These are phyloP conservation scores for Onchidella celtica DNA, from an alignment of 2,888 invertebrate genomes.

Conservation along the genomic window DNA sequence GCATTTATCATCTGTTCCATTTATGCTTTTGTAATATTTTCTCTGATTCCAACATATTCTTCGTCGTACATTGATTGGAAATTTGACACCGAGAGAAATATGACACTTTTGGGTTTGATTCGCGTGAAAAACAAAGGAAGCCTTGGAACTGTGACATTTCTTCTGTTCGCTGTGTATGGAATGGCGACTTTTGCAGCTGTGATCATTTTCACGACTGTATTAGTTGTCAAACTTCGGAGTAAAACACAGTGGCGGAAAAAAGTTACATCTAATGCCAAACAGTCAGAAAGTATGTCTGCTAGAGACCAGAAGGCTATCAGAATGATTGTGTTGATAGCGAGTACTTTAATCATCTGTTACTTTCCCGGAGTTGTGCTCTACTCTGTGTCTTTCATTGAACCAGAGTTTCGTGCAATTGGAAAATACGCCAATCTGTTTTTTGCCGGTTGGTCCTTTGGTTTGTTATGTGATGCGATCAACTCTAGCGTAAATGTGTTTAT, in stretches of 20 bases:
- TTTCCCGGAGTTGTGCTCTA: not conserved
- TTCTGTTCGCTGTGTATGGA: not conserved
- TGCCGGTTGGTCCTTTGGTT: conserved; percentile 19
- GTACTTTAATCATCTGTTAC: conserved; percentile 16
- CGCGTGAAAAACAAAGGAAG: not conserved
- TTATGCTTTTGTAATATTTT: not conserved
- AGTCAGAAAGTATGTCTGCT: not conserved
- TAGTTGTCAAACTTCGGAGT: not conserved
- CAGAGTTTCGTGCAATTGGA: not conserved
- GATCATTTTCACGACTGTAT: not conserved
- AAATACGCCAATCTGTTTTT: conserved; percentile 7
- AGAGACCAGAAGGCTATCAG: conserved; percentile 13
- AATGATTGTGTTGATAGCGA: conserved; percentile 14
- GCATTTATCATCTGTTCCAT: not conserved
- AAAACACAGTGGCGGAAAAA: not conserved
- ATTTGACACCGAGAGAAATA: conserved; percentile 31
- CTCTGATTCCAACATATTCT: conserved; percentile 15
- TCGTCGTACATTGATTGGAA: conserved; percentile 22
- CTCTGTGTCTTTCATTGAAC: not conserved
- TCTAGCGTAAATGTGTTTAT: too few relatives aligned
- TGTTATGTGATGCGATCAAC: not conserved
- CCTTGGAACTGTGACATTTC: not conserved
- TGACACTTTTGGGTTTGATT: conserved; percentile 22
- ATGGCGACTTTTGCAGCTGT: conserved; percentile 5
- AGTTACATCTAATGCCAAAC: not conserved